Evolutionary conservation across 1,140 invertebrate genomes (phyloP).

Genomic region (Lordiphosa collinella): DNA sequence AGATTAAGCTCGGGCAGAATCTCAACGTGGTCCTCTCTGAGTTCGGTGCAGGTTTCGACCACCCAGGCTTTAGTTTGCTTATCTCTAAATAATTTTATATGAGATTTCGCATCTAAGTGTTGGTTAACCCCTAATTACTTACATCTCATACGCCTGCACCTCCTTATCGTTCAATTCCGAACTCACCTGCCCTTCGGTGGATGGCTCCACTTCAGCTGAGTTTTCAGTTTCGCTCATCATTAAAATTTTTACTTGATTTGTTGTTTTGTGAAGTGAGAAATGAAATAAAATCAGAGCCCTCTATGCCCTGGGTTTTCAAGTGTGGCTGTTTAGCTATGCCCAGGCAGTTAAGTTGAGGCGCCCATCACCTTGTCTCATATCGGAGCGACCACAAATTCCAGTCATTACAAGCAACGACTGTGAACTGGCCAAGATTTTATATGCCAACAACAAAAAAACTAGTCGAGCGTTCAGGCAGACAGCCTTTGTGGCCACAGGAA

Average conservation of each 20-base stretch:
- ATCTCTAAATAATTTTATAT: conserved; percentile 9
- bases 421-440: conserved; percentile 47
- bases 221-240: background rate
- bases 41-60: background rate
- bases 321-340: conserved; percentile 49
- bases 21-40: background rate
- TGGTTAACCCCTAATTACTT: too few relatives aligned
- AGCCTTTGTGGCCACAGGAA: conserved; percentile 17
- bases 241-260: background rate
- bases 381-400: conserved; percentile 58
- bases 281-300: conserved; percentile 13
- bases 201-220: background rate
- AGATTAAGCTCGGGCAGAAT: background rate
- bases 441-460: conserved; percentile 48
- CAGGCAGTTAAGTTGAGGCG: conserved; percentile 12
- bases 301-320: conserved; percentile 31
- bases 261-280: background rate
- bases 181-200: too few relatives aligned
- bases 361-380: conserved; percentile 43
- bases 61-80: background rate
- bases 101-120: too few relatives aligned
- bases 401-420: conserved; percentile 62
- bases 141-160: too few relatives aligned
- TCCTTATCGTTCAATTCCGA: too few relatives aligned
- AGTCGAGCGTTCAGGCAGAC: conserved; percentile 9